Evolutionary conservation across 1,140 invertebrate species (phyloP), one percentile per base, ranked within the genome.

Genomic region (Neodiprion fabricii): DNA sequence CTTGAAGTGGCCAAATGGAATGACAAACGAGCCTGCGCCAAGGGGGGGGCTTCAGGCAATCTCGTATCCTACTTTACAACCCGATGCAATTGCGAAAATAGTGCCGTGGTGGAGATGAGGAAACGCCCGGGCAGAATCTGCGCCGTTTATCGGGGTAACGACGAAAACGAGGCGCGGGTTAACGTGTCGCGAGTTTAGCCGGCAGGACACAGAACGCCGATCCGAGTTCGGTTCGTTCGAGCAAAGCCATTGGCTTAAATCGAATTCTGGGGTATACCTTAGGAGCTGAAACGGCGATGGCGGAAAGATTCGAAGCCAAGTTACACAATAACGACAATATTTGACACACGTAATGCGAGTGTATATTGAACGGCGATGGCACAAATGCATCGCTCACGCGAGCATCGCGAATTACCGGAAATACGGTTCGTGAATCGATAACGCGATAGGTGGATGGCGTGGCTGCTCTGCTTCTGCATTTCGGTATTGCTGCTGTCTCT

Each of bases 271-370:
- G 28, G 5, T 40, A 40, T 40, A 40, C 28, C 1, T 0, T 61
- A 61, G 53, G n/a, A 61, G 5, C n/a, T 9, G 53, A 61, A 53
- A 61, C 11, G 4, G 28, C 53, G n/a, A 61, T 61, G 11, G 53
- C n/a, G 53, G 28, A 40, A 40, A 61, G 53, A 17, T 61, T 61
- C 53, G 53, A 61, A 61, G 53, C 53, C 53, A 61, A 61, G n/a
- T 61, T 61, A 61, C 71, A 67, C 72, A 71, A 78, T 75, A 74
- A 48, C 75, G 75, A 77, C 81, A 82, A 82, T 82, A 83, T 83
- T 83, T 79, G 81, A 80, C 77, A 78, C 79, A 76, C 74, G 82
- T 82, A 82, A 83, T 83, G 78, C 79, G 79, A 78, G 76, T 79
- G 79, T 83, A 81, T 76, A 40, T 40, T 40, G 80, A 75, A 74